Evolutionary conservation across 2,113 vertebrate species (phyloP), one percentile per base, ranked within the genome.

Genomic region (Puffinus mauretanicus): DNA sequence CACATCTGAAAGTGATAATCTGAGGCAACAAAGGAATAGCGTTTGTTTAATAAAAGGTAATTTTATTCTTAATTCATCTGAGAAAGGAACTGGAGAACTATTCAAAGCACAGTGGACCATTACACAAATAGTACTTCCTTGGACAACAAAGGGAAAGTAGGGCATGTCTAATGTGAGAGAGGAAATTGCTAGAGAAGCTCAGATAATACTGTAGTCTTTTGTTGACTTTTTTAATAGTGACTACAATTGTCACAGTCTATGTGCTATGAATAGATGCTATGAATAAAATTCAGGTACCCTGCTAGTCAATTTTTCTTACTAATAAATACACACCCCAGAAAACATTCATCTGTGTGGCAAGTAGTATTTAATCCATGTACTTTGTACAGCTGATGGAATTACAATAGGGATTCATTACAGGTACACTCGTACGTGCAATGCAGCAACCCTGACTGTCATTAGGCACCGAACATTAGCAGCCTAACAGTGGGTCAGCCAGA

Each of bases 141-240:
- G n/a, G 83, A 86, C 69, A 91, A 89, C 78, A 95, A 87, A 96
- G 57, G n/a, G n/a, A 82, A 87, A 69, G 44, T 36, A 84, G 94
- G 42, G 49, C 29, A 86, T 16, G 32, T 32, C n/a, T 92, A 83
- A 88, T 13, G 12, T 30, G 81, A 88, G 82, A 92, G 38, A 71
- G 88, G 57, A 92, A 86, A 96, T 92, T 93, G 77, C 90, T 75
- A n/a, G 42, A 95, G 94, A 95, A 92, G 21, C 69, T 86, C 79
- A 57, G 44, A 84, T 49, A 95, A 85, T 79, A 27, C 57, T 49
- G 44, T 21, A 76, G 86, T 20, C 57, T 93, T 96, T 90, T 94
- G 70, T 67, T 91, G 93, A 87, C 91, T 85, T 91, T 85, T 84
- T n/a, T 30, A 69, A 76, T 49, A 96, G 57, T 29, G 58, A 21